These are phyloP conservation scores for Sesamia nonagrioides DNA, from an alignment of 1,140 invertebrate species.

Conservation along the genomic window DNA sequence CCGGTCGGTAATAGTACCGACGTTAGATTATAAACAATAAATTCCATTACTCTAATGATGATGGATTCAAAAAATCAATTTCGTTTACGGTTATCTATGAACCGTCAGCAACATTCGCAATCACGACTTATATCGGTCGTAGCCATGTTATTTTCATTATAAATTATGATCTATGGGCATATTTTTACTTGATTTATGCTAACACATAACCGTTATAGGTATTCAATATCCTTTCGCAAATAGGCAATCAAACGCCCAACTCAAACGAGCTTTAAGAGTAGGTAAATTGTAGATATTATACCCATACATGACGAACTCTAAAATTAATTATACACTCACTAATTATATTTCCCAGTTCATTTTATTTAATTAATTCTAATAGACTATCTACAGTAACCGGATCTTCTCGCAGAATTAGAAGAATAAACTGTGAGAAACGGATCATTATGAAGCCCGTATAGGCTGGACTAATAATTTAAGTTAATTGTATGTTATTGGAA, in stretches of 20 bases:
- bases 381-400: slow-evolving; percentile 17
- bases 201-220: not conserved
- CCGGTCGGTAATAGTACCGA: slow-evolving; percentile 74
- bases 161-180: slow-evolving; percentile 26
- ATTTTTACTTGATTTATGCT: slow-evolving; percentile 23
- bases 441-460: slow-evolving; percentile 27
- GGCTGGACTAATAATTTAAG: slow-evolving; percentile 33
- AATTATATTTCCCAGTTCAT: slow-evolving; percentile 19
- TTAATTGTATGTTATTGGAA: slow-evolving; percentile 34
- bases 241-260: not conserved
- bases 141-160: slow-evolving; percentile 28
- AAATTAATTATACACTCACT: slow-evolving; percentile 20
- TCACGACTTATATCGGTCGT: slow-evolving; percentile 45
- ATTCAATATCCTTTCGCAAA: slow-evolving; percentile 8
- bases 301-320: not conserved
- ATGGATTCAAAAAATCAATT: slow-evolving; percentile 84
- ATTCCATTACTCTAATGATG: slow-evolving; percentile 74
- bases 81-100: slow-evolving; percentile 75
- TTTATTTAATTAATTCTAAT: slow-evolving; percentile 36
- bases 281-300: not conserved
- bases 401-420: slow-evolving; percentile 27
- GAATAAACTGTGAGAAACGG: slow-evolving; percentile 32
- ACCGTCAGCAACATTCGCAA: slow-evolving; percentile 59
- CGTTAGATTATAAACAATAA: slow-evolving; percentile 76
- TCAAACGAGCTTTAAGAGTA: not conserved